Evolutionary conservation across 2,888 invertebrate species (phyloP).

Genomic region (Biston stratarius): DNA sequence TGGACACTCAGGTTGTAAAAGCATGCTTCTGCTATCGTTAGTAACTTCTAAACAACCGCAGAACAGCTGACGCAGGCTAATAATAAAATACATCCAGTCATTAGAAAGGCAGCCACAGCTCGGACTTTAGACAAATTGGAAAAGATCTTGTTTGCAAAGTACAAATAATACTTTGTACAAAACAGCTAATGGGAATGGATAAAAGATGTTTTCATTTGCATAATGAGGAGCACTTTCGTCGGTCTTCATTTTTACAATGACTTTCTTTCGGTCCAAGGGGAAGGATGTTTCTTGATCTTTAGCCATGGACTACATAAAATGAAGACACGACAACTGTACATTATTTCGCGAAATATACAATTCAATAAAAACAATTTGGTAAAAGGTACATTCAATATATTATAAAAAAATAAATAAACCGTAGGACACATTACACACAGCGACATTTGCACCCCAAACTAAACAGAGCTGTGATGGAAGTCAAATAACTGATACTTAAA

Average conservation of each 20-base stretch:
- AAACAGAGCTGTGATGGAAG: no score
- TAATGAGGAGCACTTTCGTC: conserved; percentile 70
- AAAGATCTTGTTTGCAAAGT: conserved; percentile 73
- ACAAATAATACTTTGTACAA: conserved; percentile 72
- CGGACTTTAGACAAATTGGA: conserved; percentile 68
- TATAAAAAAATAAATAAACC: no score
- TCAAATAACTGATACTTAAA: no score
- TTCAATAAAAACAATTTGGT: no score
- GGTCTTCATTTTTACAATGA: conserved; percentile 70
- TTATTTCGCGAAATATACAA: no score
- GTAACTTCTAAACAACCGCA: conserved; percentile 61
- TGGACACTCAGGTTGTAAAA: no score
- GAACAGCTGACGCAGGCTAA: conserved; percentile 58
- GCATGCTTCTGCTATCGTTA: conserved; percentile 55
- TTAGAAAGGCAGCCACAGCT: conserved; percentile 56
- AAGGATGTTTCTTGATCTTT: conserved; percentile 54
- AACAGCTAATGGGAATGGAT: conserved; percentile 70
- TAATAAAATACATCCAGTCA: conserved; percentile 66
- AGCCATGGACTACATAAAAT: background rate
- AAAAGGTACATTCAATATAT: no score
- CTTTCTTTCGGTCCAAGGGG: conserved; percentile 51
- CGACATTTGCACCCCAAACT: no score
- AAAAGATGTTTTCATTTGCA: conserved; percentile 78
- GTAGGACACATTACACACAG: no score
- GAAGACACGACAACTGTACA: background rate